Evolutionary conservation across 2,797 vertebrate genomes (phyloP).

Genomic region (Kryptopterus vitreolus): DNA sequence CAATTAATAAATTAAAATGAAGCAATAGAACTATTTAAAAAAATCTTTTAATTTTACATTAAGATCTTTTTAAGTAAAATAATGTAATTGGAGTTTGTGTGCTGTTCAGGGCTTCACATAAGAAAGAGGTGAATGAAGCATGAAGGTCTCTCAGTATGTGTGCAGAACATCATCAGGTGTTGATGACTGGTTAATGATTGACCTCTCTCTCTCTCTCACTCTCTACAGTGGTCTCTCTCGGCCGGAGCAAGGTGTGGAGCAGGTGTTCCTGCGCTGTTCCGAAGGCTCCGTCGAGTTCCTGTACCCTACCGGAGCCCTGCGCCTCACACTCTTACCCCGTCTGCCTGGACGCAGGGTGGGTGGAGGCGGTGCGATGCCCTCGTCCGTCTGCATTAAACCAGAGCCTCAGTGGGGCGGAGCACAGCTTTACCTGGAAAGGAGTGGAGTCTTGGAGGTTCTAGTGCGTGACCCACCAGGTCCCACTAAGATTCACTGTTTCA

Average conservation of each 20-base stretch:
- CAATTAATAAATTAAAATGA: too few relatives aligned
- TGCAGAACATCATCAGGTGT: too few relatives aligned
- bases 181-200: neutral
- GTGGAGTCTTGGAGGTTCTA: conserved; percentile 83
- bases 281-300: conserved; percentile 89
- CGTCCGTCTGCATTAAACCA: conserved; percentile 84
- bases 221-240: conserved; percentile 83
- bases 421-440: conserved; percentile 87
- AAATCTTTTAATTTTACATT: too few relatives aligned
- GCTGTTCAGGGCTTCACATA: too few relatives aligned
- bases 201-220: neutral
- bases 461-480: conserved; percentile 76
- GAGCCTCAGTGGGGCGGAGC: conserved; percentile 81
- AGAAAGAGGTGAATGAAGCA: too few relatives aligned
- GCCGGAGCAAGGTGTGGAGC: conserved; percentile 86
- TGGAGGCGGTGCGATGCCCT: conserved; percentile 66
- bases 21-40: too few relatives aligned
- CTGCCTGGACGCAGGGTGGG: conserved; percentile 62
- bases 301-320: conserved; percentile 86
- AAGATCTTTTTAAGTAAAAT: too few relatives aligned
- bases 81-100: too few relatives aligned
- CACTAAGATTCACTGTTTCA: conserved; percentile 80
- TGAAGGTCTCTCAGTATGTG: too few relatives aligned
- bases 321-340: conserved; percentile 80
- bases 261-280: conserved; percentile 84